A percentile compares a stretch with the other conserved stretches of the same genome.
These are phyloP conservation scores for Leiothrix lutea DNA, from an alignment of 2,113 vertebrate species.

Conservation along the genomic window DNA sequence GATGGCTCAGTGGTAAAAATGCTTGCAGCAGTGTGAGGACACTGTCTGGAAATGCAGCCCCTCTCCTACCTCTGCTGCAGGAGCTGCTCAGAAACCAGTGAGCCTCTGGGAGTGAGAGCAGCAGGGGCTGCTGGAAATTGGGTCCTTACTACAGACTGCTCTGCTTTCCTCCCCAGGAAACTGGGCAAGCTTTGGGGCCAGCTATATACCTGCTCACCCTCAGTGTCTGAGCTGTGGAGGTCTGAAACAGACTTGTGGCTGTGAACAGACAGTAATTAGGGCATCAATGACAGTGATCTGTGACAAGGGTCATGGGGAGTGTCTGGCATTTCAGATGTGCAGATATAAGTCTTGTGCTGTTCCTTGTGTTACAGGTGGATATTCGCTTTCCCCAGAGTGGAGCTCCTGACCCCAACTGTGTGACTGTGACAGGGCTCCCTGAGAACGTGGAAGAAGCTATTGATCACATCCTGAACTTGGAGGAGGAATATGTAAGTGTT, in stretches of 20 bases:
- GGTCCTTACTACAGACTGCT: background rate
- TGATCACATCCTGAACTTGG: constrained; percentile 94
- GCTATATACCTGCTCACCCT: background rate
- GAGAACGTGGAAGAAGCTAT: constrained; percentile 98
- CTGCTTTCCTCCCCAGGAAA: background rate
- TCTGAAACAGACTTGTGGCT: background rate
- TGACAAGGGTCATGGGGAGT: rapidly evolving
- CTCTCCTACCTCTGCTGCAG: background rate
- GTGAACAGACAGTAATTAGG: background rate
- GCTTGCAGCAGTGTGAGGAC: background rate
- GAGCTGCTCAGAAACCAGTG: background rate
- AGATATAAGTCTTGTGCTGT: background rate
- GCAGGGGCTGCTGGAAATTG: background rate
- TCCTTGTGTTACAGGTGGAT: constrained; percentile 83
- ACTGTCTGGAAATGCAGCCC: background rate
- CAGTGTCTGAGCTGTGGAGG: background rate
- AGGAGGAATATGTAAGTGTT: constrained; percentile 93
- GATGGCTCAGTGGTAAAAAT: background rate
- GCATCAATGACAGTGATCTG: background rate
- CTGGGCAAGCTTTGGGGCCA: background rate
- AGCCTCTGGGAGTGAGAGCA: background rate
- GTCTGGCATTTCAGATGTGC: background rate
- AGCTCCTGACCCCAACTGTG: constrained; percentile 90
- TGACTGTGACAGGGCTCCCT: constrained; percentile 93
- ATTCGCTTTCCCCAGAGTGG: constrained; percentile 95